These are phyloP conservation scores for Lagria hirta DNA, from an alignment of 2,888 invertebrate genomes.

Conservation along the genomic window DNA sequence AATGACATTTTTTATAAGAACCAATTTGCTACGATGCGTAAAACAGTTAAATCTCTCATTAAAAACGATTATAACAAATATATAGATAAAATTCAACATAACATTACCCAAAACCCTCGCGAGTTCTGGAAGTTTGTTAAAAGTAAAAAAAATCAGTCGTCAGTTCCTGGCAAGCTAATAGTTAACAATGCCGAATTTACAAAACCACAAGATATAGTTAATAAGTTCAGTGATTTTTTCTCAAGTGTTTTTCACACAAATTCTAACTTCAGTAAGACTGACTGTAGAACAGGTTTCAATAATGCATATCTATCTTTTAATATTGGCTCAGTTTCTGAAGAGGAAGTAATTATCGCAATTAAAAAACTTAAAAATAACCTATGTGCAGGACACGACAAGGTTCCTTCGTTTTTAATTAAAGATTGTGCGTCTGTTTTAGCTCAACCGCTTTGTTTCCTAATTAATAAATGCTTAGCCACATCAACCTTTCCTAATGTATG, in stretches of 20 bases:
- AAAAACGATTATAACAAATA: neutral
- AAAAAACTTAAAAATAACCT: slow-evolving; percentile 1
- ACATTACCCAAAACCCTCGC: neutral
- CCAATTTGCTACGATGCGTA: slow-evolving; percentile 1
- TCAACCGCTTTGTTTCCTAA: neutral
- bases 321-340: neutral
- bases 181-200: neutral
- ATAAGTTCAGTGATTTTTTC: neutral
- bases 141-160: neutral
- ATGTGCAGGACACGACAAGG: neutral
- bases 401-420: slow-evolving; percentile 1
- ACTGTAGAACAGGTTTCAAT: no score
- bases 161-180: neutral
- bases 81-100: slow-evolving; percentile 1
- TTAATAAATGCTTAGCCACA: neutral
- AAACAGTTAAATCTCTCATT: slow-evolving; percentile 2
- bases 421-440: slow-evolving; percentile 1
- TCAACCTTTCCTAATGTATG: slow-evolving; percentile 1
- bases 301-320: neutral
- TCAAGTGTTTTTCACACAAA: neutral
- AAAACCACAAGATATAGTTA: slow-evolving; percentile 1
- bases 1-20: neutral
- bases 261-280: no score
- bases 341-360: neutral
- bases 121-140: neutral